These are phyloP conservation scores for Callionymus lyra DNA, from an alignment of 2,113 vertebrate genomes.

Conservation along the genomic window DNA sequence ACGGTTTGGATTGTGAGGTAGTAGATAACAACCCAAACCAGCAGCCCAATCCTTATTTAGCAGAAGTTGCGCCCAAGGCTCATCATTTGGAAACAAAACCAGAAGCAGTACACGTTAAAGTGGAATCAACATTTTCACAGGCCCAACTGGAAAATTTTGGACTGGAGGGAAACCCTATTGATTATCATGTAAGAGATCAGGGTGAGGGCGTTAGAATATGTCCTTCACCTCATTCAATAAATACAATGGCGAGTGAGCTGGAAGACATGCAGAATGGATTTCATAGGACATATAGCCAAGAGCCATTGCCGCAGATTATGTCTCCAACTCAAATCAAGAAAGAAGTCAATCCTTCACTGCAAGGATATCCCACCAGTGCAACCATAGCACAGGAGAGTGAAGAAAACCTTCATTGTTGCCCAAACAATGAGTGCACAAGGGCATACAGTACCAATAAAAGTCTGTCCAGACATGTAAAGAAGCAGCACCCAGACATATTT, in stretches of 20 bases:
- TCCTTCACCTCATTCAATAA: conserved; percentile 18
- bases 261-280: conserved; percentile 16
- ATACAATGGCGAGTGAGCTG: conserved; percentile 20
- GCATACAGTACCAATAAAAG: conserved; percentile 93
- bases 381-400: conserved; percentile 36
- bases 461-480: conserved; percentile 95
- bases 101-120: conserved; percentile 4
- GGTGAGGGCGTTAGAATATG: conserved; percentile 14
- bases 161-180: too few species aligned
- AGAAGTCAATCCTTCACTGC: conserved; percentile 42
- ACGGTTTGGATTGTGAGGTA: conserved; percentile 26
- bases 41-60: conserved; percentile 34
- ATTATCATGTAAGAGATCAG: conserved; percentile 7
- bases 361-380: conserved; percentile 42
- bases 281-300: conserved; percentile 21
- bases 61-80: not conserved
- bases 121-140: too few species aligned
- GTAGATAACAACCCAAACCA: conserved; percentile 54
- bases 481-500: conserved; percentile 91
- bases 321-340: conserved; percentile 51
- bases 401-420: conserved; percentile 79
- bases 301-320: conserved; percentile 37
- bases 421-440: conserved; percentile 84
- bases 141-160: too few species aligned
- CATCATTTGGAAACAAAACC: conserved; percentile 5